Evolutionary conservation across 2,797 vertebrate species (phyloP), one percentile per base, ranked within the genome.

Genomic region (Echiichthys vipera): DNA sequence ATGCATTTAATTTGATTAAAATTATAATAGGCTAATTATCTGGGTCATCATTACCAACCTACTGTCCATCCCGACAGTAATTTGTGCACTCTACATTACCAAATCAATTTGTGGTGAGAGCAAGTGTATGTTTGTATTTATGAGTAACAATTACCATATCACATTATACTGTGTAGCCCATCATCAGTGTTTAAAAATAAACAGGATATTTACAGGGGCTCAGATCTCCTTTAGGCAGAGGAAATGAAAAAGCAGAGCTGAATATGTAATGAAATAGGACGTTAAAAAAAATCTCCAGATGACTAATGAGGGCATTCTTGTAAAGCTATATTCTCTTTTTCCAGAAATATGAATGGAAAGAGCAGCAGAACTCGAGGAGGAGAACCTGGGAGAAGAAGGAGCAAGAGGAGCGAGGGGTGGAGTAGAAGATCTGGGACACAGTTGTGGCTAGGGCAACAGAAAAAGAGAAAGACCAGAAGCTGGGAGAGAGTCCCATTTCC

Each of bases 381-480:
- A 67, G 49, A 73, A 67, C 18, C 30, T 34, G 57, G 78, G 56
- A 36, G 30, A 15, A 57, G 22, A 42, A 13, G 12, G n/a, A 53
- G 51, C 59, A 20, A 59, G 40, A 71, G 65, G 47, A 57, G 61
- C 63, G 3, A 56, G 42, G 75, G 55, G 55, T 58, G 69, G 77
- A 67, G 77, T 15, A 24, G 45, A 58, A 42, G 57, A 72, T 68
- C 2, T 45, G 71, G 71, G 85, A 76, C 53, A 74, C 67, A 84
- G 78, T 83, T 80, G 71, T 57, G 77, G 82, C 76, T 74, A 64
- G 71, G 61, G 67, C 82, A 85, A 81, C 24, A 69, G 71, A 85
- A 71, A 88, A 81, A 84, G 81, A 85, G 81, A 84, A 92, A 89
- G 89, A 89, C 81, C 89, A 93, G 90, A 91, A 92, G 84, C 88